phyloP scores from a whole-genome alignment of 2,113 vertebrate genomes.

The Sinocyclocheilus maitianheensis region DNA sequence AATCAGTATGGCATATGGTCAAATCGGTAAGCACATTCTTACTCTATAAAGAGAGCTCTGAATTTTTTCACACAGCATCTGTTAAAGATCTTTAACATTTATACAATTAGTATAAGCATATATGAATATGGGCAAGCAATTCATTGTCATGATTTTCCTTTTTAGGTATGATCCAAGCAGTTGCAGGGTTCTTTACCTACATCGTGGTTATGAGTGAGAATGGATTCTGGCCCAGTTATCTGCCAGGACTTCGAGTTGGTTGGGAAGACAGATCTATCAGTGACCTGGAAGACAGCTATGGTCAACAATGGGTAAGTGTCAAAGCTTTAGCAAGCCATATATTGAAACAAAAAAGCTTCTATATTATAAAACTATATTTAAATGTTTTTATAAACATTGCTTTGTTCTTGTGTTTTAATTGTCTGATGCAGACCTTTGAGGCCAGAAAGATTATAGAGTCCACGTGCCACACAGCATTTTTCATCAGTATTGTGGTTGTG shows the following conservation, averaged over 20 bases:
- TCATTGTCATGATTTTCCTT: neutral
- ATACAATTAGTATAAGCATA: neutral
- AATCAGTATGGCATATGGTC: constrained; percentile 93
- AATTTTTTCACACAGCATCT: neutral
- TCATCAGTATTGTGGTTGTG: constrained; percentile 87
- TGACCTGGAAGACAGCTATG: constrained; percentile 77
- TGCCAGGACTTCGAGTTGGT: constrained; percentile 80
- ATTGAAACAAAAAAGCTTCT: neutral
- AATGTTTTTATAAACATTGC: neutral
- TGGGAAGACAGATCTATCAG: constrained; percentile 81
- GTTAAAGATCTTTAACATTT: too few species aligned
- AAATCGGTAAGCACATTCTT: constrained; percentile 78
- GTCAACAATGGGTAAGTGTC: constrained; percentile 81
- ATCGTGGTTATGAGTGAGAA: constrained; percentile 85
- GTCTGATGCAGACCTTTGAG: constrained; percentile 83
- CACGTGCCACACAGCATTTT: constrained; percentile 93
- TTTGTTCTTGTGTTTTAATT: neutral
- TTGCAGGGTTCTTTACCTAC: constrained; percentile 83
- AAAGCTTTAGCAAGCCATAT: neutral
- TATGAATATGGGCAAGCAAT: neutral
- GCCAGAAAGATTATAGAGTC: constrained; percentile 91
- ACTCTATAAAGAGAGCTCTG: neutral
- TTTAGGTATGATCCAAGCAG: constrained; percentile 80
- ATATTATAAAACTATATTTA: neutral
- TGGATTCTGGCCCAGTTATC: constrained; percentile 76